Evolutionary conservation across 2,888 invertebrate species (phyloP), one percentile per base, ranked within the genome.

Genomic region (Odiellus spinosus): DNA sequence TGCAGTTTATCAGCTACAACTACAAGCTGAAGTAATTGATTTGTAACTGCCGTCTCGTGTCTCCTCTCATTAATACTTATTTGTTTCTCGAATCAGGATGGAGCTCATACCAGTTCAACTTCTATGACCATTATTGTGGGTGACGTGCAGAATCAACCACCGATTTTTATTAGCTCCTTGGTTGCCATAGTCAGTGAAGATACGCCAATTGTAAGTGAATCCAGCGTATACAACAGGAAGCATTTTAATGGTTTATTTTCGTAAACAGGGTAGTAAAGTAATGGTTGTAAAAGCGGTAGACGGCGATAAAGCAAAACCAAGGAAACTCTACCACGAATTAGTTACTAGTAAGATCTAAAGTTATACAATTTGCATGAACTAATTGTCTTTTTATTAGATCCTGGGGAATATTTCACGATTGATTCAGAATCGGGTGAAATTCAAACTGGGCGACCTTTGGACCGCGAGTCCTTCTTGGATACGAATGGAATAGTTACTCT

Each of bases 121-220:
- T 76, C 75, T 42, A 78, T 86, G 12, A 79, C 80, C 59, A 76
- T 87, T 20, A 77, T 79, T 53, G 80, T 90, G 1, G 73, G 76
- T 50, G 87, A 88, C 61, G 78, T 87, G 1, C 88, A 88, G 69
- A 85, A 88, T 64, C 80, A 78, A 1, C 83, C 87, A 0, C 88
- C 88, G 0, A 75, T 80, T 46, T 88, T 88, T 68, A 75, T 77
- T 41, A 84, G 84, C 1, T 76, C 84, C 0, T 69, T 86, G 46
- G 78, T 80, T 12, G 82, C 81, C 0, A 77, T 85, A 19, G 73
- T 56, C 3, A 48, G 47, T 17, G 88, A 88, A 63, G 82, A 86
- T 59, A 82, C 80, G 47, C 77, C 82, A 0, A 84, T 88, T 35
- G 86, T 53, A 46, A 47, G 36, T 2, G 10, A 36, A 15, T 21